A percentile compares a stretch with the other conserved stretches of the same genome.
Conservation (phyloP, 2,888 invertebrate genomes). For the Cheiracanthium punctorium region DNA sequence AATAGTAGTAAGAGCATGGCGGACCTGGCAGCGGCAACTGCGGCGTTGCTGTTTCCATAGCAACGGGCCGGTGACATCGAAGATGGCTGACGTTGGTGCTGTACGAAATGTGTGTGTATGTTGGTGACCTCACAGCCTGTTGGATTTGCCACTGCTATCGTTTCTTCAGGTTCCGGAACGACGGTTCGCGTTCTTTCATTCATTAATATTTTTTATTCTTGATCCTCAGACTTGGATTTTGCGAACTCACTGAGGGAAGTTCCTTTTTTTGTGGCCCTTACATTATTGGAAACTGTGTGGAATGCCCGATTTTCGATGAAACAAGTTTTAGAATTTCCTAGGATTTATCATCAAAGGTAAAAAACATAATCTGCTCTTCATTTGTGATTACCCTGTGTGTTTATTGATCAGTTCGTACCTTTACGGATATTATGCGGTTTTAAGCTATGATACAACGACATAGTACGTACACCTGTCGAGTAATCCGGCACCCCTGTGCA, state of each 20-base stretch:
- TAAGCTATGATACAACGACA: neutral
- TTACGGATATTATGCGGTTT: no score
- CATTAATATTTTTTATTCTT: neutral
- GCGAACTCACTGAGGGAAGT: neutral
- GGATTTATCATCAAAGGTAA: neutral
- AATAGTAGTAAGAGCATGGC: constrained; percentile 1
- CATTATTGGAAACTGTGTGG: neutral
- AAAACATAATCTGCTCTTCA: neutral
- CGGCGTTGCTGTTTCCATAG: constrained; percentile 56
- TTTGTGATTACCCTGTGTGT: neutral
- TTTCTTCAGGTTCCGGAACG: constrained; percentile 38
- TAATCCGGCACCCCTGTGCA: neutral
- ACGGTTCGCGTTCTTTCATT: constrained; percentile 5
- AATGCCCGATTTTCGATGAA: neutral
- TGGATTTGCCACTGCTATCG: constrained; percentile 45
- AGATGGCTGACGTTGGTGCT: constrained; percentile 49
- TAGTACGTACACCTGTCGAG: neutral
- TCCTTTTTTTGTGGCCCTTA: neutral
- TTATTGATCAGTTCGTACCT: no score
- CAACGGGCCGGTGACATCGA: constrained; percentile 61
- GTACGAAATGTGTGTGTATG: constrained; percentile 17
- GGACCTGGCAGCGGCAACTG: constrained; percentile 10
- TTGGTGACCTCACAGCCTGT: constrained; percentile 36
- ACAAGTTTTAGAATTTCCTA: neutral
- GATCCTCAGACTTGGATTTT: neutral